Conservation (phyloP, 2,113 vertebrate species). For the Pseudonaja textilis region DNA sequence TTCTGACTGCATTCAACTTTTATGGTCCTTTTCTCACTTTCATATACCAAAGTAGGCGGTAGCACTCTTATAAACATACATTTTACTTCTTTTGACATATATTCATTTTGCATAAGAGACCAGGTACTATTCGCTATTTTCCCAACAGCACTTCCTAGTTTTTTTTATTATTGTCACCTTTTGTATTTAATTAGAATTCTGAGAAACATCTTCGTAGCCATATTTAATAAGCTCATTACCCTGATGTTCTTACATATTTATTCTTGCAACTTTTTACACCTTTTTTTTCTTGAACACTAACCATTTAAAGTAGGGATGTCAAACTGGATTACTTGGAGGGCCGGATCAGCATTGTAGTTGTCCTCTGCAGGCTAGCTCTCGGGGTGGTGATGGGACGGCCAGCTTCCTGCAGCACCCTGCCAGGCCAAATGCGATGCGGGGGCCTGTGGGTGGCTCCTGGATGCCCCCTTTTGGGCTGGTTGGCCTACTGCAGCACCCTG, state of each 20-base stretch:
- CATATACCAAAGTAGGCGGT: not conserved
- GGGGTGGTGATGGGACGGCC: too few species aligned
- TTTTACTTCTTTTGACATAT: not conserved
- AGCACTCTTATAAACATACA: not conserved
- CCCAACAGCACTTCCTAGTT: not conserved
- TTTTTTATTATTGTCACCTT: not conserved
- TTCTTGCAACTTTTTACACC: not conserved
- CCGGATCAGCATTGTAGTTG: too few species aligned
- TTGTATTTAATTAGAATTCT: not conserved
- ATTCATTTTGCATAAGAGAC: not conserved
- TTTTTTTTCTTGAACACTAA: not conserved
- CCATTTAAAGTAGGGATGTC: not conserved
- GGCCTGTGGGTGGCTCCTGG: too few species aligned
- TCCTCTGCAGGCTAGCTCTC: too few species aligned
- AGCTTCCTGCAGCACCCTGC: too few species aligned
- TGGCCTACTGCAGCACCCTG: too few species aligned
- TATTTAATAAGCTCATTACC: not conserved
- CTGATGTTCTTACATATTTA: not conserved
- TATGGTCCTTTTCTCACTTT: not conserved
- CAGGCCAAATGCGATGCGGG: too few species aligned
- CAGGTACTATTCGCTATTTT: not conserved
- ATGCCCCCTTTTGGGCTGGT: too few species aligned
- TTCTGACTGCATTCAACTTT: not conserved
- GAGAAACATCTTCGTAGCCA: not conserved
- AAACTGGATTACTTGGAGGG: too few species aligned